Conservation (phyloP, 2,888 invertebrate genomes). For the Bellardia pandia region DNA sequence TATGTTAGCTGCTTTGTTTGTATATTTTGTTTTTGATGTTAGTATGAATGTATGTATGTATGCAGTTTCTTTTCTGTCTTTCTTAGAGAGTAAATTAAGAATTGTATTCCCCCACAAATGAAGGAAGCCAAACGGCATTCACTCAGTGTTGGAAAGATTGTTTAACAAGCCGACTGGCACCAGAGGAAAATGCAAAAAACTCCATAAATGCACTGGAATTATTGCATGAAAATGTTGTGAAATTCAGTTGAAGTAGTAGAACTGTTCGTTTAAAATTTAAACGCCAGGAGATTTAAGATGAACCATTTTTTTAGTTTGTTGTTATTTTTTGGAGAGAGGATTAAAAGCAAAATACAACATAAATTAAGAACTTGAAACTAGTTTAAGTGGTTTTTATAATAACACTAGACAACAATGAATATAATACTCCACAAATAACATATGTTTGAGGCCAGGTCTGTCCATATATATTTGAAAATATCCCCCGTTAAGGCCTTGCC, state of each 20-base stretch:
- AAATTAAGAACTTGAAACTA: neutral
- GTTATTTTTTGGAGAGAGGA: neutral
- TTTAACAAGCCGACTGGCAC: constrained; percentile 66
- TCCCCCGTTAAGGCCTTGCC: too few species aligned
- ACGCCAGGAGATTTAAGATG: constrained; percentile 43
- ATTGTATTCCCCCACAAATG: constrained; percentile 34
- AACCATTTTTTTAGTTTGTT: neutral
- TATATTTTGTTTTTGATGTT: constrained; percentile 17
- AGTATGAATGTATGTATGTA: neutral
- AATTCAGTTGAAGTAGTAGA: neutral
- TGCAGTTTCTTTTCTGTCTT: neutral
- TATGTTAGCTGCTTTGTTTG: neutral
- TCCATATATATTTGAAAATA: too few species aligned
- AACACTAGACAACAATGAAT: too few species aligned
- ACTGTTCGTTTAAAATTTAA: constrained; percentile 17
- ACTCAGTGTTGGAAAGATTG: constrained; percentile 25
- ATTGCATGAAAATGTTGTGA: constrained; percentile 18
- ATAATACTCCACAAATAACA: too few species aligned
- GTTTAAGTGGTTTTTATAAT: neutral
- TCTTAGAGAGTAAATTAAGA: constrained; percentile 46
- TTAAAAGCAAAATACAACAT: neutral
- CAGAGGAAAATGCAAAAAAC: constrained; percentile 37
- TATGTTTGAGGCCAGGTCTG: too few species aligned
- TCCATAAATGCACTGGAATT: constrained; percentile 10
- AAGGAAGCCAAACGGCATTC: constrained; percentile 20